Evolutionary conservation across 2,113 vertebrate genomes (phyloP).

Genomic region (Dryoscopus gambensis): DNA sequence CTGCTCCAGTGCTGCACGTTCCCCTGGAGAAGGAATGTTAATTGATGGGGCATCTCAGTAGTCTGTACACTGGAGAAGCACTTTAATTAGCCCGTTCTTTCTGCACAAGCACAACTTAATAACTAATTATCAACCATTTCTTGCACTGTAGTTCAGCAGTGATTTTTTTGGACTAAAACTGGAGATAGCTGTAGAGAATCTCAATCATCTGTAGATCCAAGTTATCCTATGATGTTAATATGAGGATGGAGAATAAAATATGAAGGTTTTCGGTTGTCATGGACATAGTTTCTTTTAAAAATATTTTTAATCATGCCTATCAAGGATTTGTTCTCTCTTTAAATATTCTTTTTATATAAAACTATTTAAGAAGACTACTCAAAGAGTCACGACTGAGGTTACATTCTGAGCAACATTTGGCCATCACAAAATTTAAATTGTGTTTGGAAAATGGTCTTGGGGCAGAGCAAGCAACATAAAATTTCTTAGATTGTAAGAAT

Average conservation of each 20-base stretch:
- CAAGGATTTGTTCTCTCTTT: background rate
- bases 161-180: background rate
- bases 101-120: background rate
- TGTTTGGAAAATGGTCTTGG: background rate
- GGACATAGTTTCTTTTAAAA: background rate
- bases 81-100: background rate
- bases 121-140: background rate
- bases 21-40: background rate
- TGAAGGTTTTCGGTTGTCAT: background rate
- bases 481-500: background rate
- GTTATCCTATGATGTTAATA: background rate
- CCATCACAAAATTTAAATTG: background rate
- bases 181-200: background rate
- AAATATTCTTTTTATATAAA: background rate
- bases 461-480: background rate
- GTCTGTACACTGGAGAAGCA: background rate
- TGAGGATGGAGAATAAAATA: background rate
- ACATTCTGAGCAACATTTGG: background rate
- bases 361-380: background rate
- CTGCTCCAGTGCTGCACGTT: background rate
- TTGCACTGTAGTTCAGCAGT: background rate
- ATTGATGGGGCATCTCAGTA: background rate
- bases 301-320: background rate
- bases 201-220: background rate
- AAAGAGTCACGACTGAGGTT: background rate